Percentiles rank a stretch among this genome's conserved stretches.
Evolutionary conservation across 2,113 vertebrate genomes (phyloP).

Genomic region (Eretmochelys imbricata): DNA sequence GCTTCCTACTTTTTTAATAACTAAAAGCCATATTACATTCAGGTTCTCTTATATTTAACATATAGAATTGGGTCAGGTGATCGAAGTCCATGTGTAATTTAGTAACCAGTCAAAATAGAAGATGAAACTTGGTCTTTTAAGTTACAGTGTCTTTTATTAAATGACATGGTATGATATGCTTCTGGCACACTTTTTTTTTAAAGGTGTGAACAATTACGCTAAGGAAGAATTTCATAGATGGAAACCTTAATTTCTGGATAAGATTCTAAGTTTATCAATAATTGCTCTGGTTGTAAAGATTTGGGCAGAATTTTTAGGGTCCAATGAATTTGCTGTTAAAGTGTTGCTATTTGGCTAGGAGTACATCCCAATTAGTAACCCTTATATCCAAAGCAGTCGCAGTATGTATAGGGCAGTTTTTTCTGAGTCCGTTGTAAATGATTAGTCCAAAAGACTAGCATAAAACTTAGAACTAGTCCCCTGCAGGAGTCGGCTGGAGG

Average conservation of each 20-base stretch:
- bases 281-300: conserved; percentile 50
- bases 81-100: conserved; percentile 12
- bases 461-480: conserved; percentile 67
- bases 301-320: conserved; percentile 59
- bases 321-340: conserved; percentile 25
- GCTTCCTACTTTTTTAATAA: not conserved
- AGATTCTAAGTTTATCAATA: conserved; percentile 53
- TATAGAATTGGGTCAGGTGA: not conserved
- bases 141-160: conserved; percentile 14
- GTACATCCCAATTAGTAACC: conserved; percentile 67
- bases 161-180: not conserved
- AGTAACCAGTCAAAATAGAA: conserved; percentile 30
- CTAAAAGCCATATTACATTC: not conserved
- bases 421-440: conserved; percentile 65
- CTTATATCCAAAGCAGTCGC: conserved; percentile 59
- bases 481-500: conserved; percentile 79
- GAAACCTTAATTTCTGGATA: conserved; percentile 28
- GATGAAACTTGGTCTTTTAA: conserved; percentile 3
- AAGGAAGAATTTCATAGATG: conserved; percentile 37
- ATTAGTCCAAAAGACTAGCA: conserved; percentile 71
- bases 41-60: not conserved
- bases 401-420: conserved; percentile 25
- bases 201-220: conserved; percentile 67
- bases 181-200: conserved; percentile 63
- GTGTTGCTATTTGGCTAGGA: conserved; percentile 56